Evolutionary conservation across 2,113 vertebrate species (phyloP), one percentile per base, ranked within the genome.

Genomic region (Lepus americanus): DNA sequence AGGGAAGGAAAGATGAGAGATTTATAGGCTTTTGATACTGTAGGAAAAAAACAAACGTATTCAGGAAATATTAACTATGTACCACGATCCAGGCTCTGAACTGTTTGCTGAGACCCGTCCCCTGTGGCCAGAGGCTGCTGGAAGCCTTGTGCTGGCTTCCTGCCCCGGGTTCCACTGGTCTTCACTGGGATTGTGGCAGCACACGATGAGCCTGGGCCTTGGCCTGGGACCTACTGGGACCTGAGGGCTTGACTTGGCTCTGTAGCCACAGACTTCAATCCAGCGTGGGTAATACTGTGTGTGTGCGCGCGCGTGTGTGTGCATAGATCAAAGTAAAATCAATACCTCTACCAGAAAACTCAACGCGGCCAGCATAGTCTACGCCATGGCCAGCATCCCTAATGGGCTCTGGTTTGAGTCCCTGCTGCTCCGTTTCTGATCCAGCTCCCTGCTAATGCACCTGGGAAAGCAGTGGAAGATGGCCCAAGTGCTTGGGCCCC

Each of bases 261-360:
- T 16, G 8, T 39, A 80, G 31, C 14, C 31, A 13, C 22, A 86
- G 44, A 82, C 53, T 92, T 73, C 49, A 91, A 44, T 36, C 55
- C 70, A 80, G 27, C 86, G 72, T 55, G 89, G 20, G 33, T 33
- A 76, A 83, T 84, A 55, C 5, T 59, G 16, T 44, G 44, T 44
- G 44, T 44, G 44, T 44, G 39, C 6, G 39, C 6, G 5, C 6
- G 39, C 6, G 55, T 44, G 25, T 73, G 44, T 49, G 20, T 49
- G 83, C 14, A 39, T 79, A 87, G 11, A 59, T 80, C 73, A 77
- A 80, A 51, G 44, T 72, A 53, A 82, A 88, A 61, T 53, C 33
- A 86, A 70, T 36, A 9, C 10, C 29, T 66, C 89, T 89, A 59
- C 33, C 86, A 90, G 89, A 91, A 91, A 90, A 44, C 6, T 44